Evolutionary conservation across 2,888 invertebrate species (phyloP), one percentile per base, ranked within the genome.

Genomic region (Neocrepidodera transversa): DNA sequence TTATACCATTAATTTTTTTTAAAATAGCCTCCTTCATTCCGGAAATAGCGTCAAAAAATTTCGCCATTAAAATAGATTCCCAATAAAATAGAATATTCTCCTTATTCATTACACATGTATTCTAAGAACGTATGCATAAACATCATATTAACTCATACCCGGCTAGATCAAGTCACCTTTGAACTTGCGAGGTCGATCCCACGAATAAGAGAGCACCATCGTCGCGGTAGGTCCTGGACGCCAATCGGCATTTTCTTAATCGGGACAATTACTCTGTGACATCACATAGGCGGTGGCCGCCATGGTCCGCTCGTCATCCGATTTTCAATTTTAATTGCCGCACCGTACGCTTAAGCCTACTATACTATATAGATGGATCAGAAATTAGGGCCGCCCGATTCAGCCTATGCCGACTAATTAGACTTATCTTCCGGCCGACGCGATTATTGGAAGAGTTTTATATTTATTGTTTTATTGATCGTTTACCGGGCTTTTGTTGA

Each of bases 191-290:
- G 51, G 43, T 54, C 49, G 59, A 55, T 57, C 62, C 48, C 58
- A 58, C 62, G 51, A 42, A 66, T 57, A 60, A 64, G 56, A 64
- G 62, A 64, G 63, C 60, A 66, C 64, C 36, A 66, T 59, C 66
- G 59, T 64, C 68, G 65, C 58, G 63, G 63, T 65, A 58, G 57
- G 57, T 57, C 57, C 54, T 55, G 48, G 17, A 47, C 36, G 47
- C 45, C 45, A 62, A 52, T 57, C 65, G 55, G 61, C 58, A 36
- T 35, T 42, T 62, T 56, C 62, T 59, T 59, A 62, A 62, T 58
- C 62, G 51, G 56, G 32, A 62, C 56, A 62, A 62, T 62, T 62
- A 48, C 53, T 56, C 53, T 62, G 62, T 62, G 56, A 56, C 54
- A 47, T 35, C 43, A 36, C 35, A 35, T 35, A 4, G 35, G 50